A percentile compares a stretch with the other conserved stretches of the same genome.
Evolutionary conservation across 2,888 invertebrate genomes (phyloP).

Genomic region (Escarpia spicata): DNA sequence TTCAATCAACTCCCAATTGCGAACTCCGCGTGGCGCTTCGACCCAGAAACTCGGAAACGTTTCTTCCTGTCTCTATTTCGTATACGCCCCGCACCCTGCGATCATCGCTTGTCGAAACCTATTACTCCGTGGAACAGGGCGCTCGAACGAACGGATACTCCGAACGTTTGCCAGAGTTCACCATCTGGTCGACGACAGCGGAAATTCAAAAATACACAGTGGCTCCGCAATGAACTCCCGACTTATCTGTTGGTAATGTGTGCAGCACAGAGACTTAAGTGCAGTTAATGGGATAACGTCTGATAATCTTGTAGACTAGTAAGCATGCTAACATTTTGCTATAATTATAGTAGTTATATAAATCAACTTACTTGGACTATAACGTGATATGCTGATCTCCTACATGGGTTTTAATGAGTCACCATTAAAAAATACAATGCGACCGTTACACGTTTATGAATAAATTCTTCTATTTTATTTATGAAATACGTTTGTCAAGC

Average conservation of each 20-base stretch:
- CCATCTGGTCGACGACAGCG: background rate
- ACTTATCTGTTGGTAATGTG: background rate
- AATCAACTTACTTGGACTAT: too few relatives aligned
- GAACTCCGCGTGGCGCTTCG: background rate
- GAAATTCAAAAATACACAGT: background rate
- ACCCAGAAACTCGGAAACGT: background rate
- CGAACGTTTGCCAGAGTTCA: background rate
- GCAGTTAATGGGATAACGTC: background rate
- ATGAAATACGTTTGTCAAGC: too few relatives aligned
- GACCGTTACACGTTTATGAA: too few relatives aligned
- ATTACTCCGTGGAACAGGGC: background rate
- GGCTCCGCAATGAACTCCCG: background rate
- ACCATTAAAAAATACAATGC: too few relatives aligned
- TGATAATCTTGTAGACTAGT: too few relatives aligned
- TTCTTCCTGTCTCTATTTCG: background rate
- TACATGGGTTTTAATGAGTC: too few relatives aligned
- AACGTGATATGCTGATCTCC: too few relatives aligned
- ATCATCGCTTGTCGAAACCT: background rate
- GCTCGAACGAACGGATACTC: background rate
- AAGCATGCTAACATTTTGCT: too few relatives aligned
- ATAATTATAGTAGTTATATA: too few relatives aligned
- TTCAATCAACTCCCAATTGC: background rate
- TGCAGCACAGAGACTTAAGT: background rate
- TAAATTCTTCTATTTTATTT: too few relatives aligned
- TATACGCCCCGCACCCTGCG: background rate